A percentile compares a stretch with the other conserved stretches of the same genome.
Evolutionary conservation across 2,797 vertebrate species (phyloP).

Genomic region (Poecile montanus): DNA sequence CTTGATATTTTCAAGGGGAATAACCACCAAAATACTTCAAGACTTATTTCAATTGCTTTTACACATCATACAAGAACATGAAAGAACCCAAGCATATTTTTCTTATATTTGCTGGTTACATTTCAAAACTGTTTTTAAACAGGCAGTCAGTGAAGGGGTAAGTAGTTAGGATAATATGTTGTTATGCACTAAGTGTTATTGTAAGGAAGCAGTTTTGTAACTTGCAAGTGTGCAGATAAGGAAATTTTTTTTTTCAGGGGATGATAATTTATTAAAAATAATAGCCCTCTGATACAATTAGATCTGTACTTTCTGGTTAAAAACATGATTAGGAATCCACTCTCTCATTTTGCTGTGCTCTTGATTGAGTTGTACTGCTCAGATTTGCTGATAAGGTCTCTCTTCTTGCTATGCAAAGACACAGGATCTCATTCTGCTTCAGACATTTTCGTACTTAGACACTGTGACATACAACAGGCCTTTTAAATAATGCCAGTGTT

Average conservation of each 20-base stretch:
- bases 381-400: neutral
- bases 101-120: neutral
- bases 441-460: neutral
- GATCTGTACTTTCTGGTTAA: neutral
- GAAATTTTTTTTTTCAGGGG: neutral
- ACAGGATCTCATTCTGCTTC: neutral
- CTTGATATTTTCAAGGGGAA: neutral
- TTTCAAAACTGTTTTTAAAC: neutral
- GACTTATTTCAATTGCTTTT: neutral
- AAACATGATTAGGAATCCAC: neutral
- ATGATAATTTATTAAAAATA: neutral
- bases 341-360: neutral
- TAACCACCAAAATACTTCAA: neutral
- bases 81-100: neutral
- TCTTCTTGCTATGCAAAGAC: neutral
- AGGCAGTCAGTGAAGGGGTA: neutral
- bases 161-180: neutral
- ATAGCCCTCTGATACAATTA: neutral
- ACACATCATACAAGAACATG: neutral
- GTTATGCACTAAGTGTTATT: neutral
- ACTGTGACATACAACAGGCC: neutral
- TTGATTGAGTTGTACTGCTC: neutral
- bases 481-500: neutral
- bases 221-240: neutral
- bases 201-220: neutral